Percentiles rank a stretch among this genome's conserved stretches.
phyloP scores from a whole-genome alignment of 2,113 vertebrate species.

The Silurus meridionalis region DNA sequence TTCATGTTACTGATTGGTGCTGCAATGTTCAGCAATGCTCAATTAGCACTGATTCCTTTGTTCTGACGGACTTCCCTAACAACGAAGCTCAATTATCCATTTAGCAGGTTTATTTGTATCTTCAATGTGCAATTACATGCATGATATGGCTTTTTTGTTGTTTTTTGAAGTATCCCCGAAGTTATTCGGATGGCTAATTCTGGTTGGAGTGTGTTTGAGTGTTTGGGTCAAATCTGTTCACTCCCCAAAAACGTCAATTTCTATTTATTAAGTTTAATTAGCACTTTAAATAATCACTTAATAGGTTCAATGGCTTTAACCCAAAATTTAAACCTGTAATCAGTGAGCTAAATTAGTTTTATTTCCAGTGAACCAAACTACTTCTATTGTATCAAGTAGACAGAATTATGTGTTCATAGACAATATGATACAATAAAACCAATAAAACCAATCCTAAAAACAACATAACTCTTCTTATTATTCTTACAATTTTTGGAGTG shows the following conservation, averaged over 20 bases:
- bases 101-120: background rate
- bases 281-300: background rate
- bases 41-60: background rate
- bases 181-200: background rate
- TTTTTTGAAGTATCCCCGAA: background rate
- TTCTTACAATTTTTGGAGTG: no score
- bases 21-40: background rate
- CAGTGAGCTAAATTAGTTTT: background rate
- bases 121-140: background rate
- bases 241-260: background rate
- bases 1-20: background rate
- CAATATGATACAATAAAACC: no score
- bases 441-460: no score
- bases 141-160: background rate
- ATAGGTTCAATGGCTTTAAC: background rate
- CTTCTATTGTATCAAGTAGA: no score
- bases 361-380: background rate
- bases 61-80: slow-evolving; percentile 5
- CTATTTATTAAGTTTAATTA: background rate
- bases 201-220: background rate
- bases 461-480: no score
- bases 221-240: background rate
- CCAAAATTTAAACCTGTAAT: background rate
- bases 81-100: background rate
- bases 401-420: no score